Conservation (phyloP, 2,113 vertebrate genomes). For the Struthidea cinerea region DNA sequence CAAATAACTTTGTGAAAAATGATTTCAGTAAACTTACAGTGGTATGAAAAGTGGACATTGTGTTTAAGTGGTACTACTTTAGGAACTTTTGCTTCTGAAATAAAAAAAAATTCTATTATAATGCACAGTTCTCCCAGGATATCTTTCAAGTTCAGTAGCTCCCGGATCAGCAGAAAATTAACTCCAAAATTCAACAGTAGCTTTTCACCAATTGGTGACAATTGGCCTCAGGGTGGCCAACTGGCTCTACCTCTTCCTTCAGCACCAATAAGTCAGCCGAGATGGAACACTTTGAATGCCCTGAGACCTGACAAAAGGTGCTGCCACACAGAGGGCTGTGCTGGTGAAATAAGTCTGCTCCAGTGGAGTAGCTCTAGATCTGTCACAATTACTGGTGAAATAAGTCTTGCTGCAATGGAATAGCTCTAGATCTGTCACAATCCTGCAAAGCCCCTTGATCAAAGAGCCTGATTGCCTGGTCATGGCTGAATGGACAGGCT, state of each 20-base stretch:
- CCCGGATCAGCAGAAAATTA: background rate
- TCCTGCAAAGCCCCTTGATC: background rate
- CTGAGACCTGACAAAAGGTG: background rate
- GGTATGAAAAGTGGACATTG: fast-evolving
- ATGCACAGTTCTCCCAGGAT: background rate
- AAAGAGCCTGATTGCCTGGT: background rate
- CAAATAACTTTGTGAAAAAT: background rate
- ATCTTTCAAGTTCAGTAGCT: background rate
- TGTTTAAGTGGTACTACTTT: background rate
- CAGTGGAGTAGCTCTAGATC: background rate
- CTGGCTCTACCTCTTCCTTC: background rate
- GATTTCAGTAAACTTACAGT: background rate
- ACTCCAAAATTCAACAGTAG: background rate
- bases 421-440: background rate
- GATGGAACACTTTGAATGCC: background rate
- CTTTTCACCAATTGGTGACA: fast-evolving
- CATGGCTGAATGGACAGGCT: background rate
- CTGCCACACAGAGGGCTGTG: background rate
- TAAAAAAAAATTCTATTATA: background rate
- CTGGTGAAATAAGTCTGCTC: background rate
- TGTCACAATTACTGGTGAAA: background rate
- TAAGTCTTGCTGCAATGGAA: background rate
- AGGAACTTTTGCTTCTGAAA: background rate
- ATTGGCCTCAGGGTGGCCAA: background rate
- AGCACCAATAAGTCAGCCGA: background rate